Evolutionary conservation across 2,113 vertebrate species (phyloP).

Genomic region (Vanacampus margaritifer): DNA sequence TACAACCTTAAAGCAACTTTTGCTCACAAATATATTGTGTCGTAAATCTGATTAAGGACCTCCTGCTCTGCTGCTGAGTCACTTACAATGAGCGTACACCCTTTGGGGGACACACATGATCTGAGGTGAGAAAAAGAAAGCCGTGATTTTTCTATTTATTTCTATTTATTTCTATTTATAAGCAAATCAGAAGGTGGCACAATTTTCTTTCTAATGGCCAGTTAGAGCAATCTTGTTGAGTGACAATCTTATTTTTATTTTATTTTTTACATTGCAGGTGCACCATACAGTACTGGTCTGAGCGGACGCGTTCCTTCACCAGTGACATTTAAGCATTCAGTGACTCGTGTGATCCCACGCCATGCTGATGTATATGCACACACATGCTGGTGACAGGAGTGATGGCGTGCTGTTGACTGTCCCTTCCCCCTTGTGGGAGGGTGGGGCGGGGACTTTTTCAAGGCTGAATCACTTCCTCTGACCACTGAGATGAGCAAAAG

Average conservation of each 20-base stretch:
- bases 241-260: no score
- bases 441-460: slow-evolving; percentile 7
- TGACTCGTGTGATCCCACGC: slow-evolving; percentile 24
- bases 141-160: background rate
- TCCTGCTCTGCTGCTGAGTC: slow-evolving; percentile 27
- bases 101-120: background rate
- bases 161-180: background rate
- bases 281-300: slow-evolving; percentile 2
- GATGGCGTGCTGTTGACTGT: slow-evolving; percentile 11
- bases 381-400: slow-evolving; percentile 10
- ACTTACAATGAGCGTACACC: slow-evolving; percentile 7
- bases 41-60: slow-evolving; percentile 44
- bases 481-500: background rate
- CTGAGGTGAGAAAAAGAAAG: background rate
- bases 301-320: slow-evolving; percentile 19
- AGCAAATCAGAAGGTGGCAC: no score
- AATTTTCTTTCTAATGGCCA: background rate
- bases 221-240: background rate
- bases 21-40: slow-evolving; percentile 26
- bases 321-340: slow-evolving; percentile 10
- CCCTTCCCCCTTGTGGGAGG: background rate
- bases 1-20: slow-evolving; percentile 25
- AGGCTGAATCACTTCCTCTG: slow-evolving; percentile 6
- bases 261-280: no score
- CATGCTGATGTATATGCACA: slow-evolving; percentile 24